A percentile compares a stretch with the other conserved stretches of the same genome.
Conservation (phyloP, 1,140 invertebrate species). For the Diabrotica virgifera region DNA sequence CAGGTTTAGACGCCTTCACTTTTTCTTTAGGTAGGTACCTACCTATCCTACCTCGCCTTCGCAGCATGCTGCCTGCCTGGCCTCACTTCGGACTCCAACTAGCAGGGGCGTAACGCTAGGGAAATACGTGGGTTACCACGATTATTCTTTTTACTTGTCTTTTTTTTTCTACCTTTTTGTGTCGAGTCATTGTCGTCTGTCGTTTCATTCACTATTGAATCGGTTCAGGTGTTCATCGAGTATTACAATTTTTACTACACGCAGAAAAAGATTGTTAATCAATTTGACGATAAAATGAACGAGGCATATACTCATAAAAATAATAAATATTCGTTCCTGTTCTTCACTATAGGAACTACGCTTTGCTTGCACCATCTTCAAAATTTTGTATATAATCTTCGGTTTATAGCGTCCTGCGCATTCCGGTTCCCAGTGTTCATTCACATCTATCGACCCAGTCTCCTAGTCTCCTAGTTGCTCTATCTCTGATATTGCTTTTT, state of each 20-base stretch:
- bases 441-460: too few species aligned
- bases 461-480: too few species aligned
- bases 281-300: too few species aligned
- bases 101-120: slow-evolving; percentile 7
- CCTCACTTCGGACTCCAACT: slow-evolving; percentile 16
- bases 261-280: too few species aligned
- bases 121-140: background rate
- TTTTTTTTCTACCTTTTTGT: background rate
- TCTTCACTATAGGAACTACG: too few species aligned
- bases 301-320: too few species aligned
- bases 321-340: too few species aligned
- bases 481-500: too few species aligned
- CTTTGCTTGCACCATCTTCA: too few species aligned
- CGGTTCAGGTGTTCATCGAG: background rate
- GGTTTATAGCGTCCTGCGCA: too few species aligned
- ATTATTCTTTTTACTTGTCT: background rate
- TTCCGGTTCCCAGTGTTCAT: too few species aligned
- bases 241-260: background rate
- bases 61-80: slow-evolving; percentile 19
- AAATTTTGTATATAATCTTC: too few species aligned
- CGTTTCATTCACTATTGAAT: background rate
- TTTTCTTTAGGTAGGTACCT: slow-evolving; percentile 31
- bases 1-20: slow-evolving; percentile 46
- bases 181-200: slow-evolving; percentile 1
- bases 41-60: slow-evolving; percentile 20